These are phyloP conservation scores for Pediacus dermestoides DNA, from an alignment of 2,888 invertebrate genomes.

Conservation along the genomic window DNA sequence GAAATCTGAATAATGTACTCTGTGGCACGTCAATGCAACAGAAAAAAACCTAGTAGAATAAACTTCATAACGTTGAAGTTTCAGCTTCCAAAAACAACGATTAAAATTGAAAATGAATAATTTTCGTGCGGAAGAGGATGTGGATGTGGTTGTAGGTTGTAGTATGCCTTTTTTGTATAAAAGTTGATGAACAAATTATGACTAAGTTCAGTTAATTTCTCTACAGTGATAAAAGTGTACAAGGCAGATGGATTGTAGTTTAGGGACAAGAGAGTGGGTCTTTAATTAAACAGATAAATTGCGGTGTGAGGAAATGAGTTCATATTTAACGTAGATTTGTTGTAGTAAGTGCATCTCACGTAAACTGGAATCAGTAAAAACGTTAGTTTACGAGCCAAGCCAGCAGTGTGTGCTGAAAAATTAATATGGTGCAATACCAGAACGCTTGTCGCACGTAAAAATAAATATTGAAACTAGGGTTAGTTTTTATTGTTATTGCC, in stretches of 20 bases:
- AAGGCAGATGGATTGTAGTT: no score
- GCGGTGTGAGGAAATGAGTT: not conserved
- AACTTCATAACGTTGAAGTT: no score
- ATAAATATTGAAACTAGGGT: constrained; percentile 42
- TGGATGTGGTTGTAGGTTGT: no score
- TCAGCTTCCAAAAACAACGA: no score
- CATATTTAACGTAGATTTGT: constrained; percentile 15
- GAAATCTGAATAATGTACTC: constrained; percentile 20
- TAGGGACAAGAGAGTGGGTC: no score
- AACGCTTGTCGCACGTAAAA: constrained; percentile 37
- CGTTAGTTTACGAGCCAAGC: constrained; percentile 31
- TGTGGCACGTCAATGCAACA: constrained; percentile 1
- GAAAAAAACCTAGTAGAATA: no score
- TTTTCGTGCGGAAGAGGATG: no score
- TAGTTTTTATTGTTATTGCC: constrained; percentile 41
- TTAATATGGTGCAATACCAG: constrained; percentile 38
- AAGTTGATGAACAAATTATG: no score
- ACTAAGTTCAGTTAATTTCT: no score
- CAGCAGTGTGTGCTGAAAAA: constrained; percentile 36
- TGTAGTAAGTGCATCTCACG: constrained; percentile 29
- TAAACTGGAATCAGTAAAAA: constrained; percentile 38
- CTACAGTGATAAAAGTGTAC: no score
- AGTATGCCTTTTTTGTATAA: no score
- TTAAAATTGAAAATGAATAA: no score
- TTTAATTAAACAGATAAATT: constrained; percentile 3